A percentile compares a stretch with the other conserved stretches of the same genome.
Evolutionary conservation across 2,888 invertebrate genomes (phyloP).

Genomic region (Trachelus tabidus): DNA sequence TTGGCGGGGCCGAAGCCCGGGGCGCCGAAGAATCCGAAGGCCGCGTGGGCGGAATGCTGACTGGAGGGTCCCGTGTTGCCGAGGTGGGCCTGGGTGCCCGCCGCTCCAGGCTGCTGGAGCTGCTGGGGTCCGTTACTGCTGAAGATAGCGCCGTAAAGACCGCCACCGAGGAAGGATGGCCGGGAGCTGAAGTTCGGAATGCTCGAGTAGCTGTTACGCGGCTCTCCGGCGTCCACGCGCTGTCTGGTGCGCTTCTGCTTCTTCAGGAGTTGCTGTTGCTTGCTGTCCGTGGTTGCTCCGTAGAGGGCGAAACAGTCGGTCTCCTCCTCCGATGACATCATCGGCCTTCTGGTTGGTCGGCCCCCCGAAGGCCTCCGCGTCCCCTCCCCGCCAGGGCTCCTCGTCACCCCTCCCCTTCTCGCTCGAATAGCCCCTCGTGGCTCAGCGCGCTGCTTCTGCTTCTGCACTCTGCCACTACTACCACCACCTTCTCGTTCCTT

Average conservation of each 20-base stretch:
- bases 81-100: slow-evolving; percentile 51
- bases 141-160: slow-evolving; percentile 89
- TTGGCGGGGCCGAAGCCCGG: slow-evolving; percentile 89
- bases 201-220: slow-evolving; percentile 91
- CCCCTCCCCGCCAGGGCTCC: slow-evolving; percentile 72
- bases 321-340: slow-evolving; percentile 98
- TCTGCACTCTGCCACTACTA: slow-evolving; percentile 40
- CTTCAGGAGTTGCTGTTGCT: slow-evolving; percentile 81
- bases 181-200: slow-evolving; percentile 82
- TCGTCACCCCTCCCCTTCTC: slow-evolving; percentile 73
- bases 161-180: slow-evolving; percentile 85
- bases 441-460: slow-evolving; percentile 70
- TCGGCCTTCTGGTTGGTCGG: slow-evolving; percentile 78
- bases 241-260: slow-evolving; percentile 94
- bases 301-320: slow-evolving; percentile 93
- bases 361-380: slow-evolving; percentile 84
- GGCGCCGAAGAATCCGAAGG: slow-evolving; percentile 83
- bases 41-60: slow-evolving; percentile 71
- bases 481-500: slow-evolving; percentile 33
- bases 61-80: slow-evolving; percentile 66
- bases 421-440: slow-evolving; percentile 76
- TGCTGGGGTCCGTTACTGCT: slow-evolving; percentile 71
- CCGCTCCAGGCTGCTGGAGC: slow-evolving; percentile 44
- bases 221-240: slow-evolving; percentile 96
- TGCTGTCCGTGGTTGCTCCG: slow-evolving; percentile 75